Base-by-base conservation (phyloP, 2,113 vertebrate genomes). In the Oenanthe oenanthe region DNA sequence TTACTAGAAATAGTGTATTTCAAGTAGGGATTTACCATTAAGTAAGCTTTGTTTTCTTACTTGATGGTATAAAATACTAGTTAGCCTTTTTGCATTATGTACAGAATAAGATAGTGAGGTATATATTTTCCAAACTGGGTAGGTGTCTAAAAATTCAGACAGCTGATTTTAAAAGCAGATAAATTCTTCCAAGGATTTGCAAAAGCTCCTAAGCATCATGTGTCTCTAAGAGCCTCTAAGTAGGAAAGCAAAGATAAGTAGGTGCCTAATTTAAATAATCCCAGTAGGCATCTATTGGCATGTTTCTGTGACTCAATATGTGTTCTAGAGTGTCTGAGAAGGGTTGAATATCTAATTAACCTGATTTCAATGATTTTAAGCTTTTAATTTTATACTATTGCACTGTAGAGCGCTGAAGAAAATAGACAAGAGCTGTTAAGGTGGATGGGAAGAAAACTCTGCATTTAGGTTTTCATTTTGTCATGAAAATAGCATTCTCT, bases 181-280 rank as follows among this genome's bases (percentile, higher is more conserved):
- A 10, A 22, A 7, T 53, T 45, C 22, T 42, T 63, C 3, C 5
- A 57, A 61, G 31, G 40, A 38, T 80, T 90, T 96, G 19, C 50
- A 45, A 38, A 92, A 53, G 42, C 58, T 93, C 16, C 28, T 61
- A 40, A 65, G 53, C 16, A n/a, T 57, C 38, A 4, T 57, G 12
- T 57, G 21, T 78, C 42, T 87, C 40, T 90, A 43, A 78, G 76
- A 82, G 43, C 24, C 45, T 82, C 4, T n/a, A 50, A 66, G 15
- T 56, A 58, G 51, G 42, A 92, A 73, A 76, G 67, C 50, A 57
- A 53, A 79, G 21, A 83, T 34, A 73, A 71, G 50, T 93, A 91
- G 67, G 21, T 88, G 67, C 34, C 63, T 53, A 63, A 70, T 85
- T 92, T 96, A 57, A 88, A 83, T 88, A 88, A 80, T 73, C 85